Evolutionary conservation across 1,140 invertebrate genomes (phyloP).

Genomic region (Cylas formicarius): DNA sequence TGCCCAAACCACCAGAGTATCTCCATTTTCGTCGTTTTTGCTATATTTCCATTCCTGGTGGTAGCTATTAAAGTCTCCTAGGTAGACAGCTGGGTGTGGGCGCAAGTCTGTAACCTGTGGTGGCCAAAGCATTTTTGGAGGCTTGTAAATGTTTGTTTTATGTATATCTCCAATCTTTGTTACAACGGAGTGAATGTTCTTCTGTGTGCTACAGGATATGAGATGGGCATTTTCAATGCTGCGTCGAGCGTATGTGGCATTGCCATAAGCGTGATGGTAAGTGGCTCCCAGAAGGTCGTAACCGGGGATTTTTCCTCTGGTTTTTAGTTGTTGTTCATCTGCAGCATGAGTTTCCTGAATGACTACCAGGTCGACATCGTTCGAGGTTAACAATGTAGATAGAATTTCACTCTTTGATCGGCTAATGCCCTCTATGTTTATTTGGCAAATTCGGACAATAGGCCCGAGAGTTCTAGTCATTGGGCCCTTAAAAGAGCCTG

Average conservation of each 20-base stretch:
- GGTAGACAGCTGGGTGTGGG: slow-evolving; percentile 14
- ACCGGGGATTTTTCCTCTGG: too few species aligned
- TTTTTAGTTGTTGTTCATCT: too few species aligned
- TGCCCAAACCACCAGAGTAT: slow-evolving; percentile 15
- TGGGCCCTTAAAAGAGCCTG: too few species aligned
- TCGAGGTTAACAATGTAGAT: too few species aligned
- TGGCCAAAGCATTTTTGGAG: slow-evolving; percentile 10
- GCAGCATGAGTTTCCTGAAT: too few species aligned
- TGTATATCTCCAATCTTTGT: slow-evolving; percentile 15
- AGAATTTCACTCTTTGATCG: too few species aligned
- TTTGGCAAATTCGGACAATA: too few species aligned
- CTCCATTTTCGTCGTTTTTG: slow-evolving; percentile 12
- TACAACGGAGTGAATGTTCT: slow-evolving; percentile 10
- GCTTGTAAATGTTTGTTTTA: slow-evolving; percentile 16
- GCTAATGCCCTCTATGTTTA: too few species aligned
- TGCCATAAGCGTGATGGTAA: slow-evolving; percentile 11
- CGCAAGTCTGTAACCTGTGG: slow-evolving; percentile 8
- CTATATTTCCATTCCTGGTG: slow-evolving; percentile 19
- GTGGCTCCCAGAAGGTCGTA: too few species aligned
- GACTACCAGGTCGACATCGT: too few species aligned
- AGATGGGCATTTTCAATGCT: slow-evolving; percentile 16
- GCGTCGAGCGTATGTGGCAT: slow-evolving; percentile 10
- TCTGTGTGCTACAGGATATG: slow-evolving; percentile 10
- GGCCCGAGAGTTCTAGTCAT: too few species aligned
- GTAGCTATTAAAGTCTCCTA: slow-evolving; percentile 21